These are phyloP conservation scores for Criorhina ranunculi DNA, from an alignment of 2,888 invertebrate species.

Conservation along the genomic window DNA sequence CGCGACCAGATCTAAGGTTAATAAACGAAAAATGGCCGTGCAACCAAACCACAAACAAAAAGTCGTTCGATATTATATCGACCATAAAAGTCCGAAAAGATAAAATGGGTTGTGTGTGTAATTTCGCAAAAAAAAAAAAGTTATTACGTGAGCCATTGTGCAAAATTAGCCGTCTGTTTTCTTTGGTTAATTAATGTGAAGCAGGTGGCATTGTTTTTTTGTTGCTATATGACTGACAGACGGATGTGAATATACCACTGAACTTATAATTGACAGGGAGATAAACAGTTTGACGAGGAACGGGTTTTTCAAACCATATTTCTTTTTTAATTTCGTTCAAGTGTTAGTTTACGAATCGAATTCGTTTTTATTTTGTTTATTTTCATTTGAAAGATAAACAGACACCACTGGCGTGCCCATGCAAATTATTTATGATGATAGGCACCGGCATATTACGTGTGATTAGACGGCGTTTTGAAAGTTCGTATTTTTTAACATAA, in stretches of 20 bases:
- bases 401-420: not conserved
- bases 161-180: conserved; percentile 3
- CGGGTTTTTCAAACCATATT: conserved; percentile 1
- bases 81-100: conserved; percentile 8
- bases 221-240: conserved; percentile 3
- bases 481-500: no score
- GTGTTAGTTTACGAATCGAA: not conserved
- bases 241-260: not conserved
- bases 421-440: conserved; percentile 7
- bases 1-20: conserved; percentile 20
- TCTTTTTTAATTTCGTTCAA: not conserved
- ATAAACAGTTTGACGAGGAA: not conserved
- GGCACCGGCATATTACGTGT: conserved; percentile 2
- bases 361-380: not conserved
- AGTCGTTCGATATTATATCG: not conserved
- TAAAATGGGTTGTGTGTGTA: conserved; percentile 1
- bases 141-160: conserved; percentile 17
- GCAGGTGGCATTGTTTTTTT: conserved; percentile 4
- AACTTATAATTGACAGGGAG: not conserved
- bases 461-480: no score
- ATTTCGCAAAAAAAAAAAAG: conserved; percentile 18
- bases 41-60: not conserved
- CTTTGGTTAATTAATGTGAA: conserved; percentile 6
- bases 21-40: conserved; percentile 30
- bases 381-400: not conserved